Evolutionary conservation across 2,113 vertebrate species (phyloP), one percentile per base, ranked within the genome.

Genomic region (Caranx melampygus): DNA sequence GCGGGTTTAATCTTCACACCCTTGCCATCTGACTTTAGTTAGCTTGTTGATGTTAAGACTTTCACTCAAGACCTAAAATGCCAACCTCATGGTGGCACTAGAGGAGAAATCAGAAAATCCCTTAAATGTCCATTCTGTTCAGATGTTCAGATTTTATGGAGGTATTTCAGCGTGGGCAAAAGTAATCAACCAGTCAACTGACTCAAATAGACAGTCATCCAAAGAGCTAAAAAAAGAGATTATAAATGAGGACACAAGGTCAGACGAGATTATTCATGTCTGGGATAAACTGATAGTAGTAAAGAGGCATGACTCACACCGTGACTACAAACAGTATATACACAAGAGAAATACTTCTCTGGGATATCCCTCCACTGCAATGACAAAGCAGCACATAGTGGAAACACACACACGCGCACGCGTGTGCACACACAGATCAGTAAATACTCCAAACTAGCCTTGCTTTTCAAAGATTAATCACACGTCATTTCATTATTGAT

Each of bases 391-490:
- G 51, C 26, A 64, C 63, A 61, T 8, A 58, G 59, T 70, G 31
- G 21, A 81, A 78, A 52, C n/a, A 78, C 52, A 75, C 52, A 72
- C 6, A 63, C 51, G 59, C 42, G 40, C 62, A 76, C 42, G 58
- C n/a, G 18, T 47, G 63, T 64, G 61, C 76, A 73, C 69, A 81
- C 60, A 75, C 52, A 62, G n/a, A 78, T 75, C 81, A 69, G 72
- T 75, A 74, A 72, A 63, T 51, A 76, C 69, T 84, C 47, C 26
- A 37, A 87, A 83, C 67, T 40, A 78, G 75, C 63, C 33, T 54
- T 44, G 78, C 69, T 88, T 85, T 76, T 89, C 83, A 85, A 88
- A 92, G 80, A 94, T 94, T 88, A 93, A 95, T 94, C 81, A 89
- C 75, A 61, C 31, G 47, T 82, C 72, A 79, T 78, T 94, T 73